Conservation (phyloP, 2,888 invertebrate species). For the Ypsolopha sequella region DNA sequence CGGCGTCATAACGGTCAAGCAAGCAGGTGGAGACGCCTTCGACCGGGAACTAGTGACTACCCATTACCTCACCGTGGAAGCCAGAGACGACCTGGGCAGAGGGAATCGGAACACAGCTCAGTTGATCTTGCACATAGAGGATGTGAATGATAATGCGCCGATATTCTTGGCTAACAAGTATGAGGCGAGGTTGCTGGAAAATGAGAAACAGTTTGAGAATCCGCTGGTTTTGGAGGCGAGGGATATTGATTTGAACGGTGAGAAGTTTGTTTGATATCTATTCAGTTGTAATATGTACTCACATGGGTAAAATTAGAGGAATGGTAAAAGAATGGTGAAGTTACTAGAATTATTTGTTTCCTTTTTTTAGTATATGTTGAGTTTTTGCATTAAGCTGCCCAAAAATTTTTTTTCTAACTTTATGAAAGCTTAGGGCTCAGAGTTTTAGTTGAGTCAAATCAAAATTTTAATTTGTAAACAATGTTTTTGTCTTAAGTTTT, state of each 20-base stretch:
- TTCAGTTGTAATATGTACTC: too few relatives aligned
- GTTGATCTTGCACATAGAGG: slow-evolving; percentile 84
- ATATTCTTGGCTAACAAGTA: slow-evolving; percentile 86
- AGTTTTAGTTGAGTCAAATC: too few relatives aligned
- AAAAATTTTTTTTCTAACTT: too few relatives aligned
- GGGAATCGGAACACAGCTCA: slow-evolving; percentile 87
- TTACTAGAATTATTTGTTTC: too few relatives aligned
- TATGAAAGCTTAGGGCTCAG: too few relatives aligned
- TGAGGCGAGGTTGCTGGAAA: slow-evolving; percentile 87
- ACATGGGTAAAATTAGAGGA: too few relatives aligned
- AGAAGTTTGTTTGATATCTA: slow-evolving; percentile 6
- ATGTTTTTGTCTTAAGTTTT: too few relatives aligned
- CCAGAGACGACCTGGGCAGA: slow-evolving; percentile 86
- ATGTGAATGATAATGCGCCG: slow-evolving; percentile 93
- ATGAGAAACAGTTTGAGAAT: slow-evolving; percentile 81
- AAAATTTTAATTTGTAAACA: too few relatives aligned
- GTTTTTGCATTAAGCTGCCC: too few relatives aligned
- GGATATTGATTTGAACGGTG: slow-evolving; percentile 88
- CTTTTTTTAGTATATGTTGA: too few relatives aligned
- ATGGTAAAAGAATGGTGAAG: too few relatives aligned
- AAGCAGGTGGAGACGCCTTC: slow-evolving; percentile 80
- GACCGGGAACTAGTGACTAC: slow-evolving; percentile 88
- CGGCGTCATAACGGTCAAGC: slow-evolving; percentile 88
- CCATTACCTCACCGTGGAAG: slow-evolving; percentile 90
- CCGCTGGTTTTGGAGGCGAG: slow-evolving; percentile 83